phyloP scores from a whole-genome alignment of 1,140 invertebrate species.

The Drosophila saltans region DNA sequence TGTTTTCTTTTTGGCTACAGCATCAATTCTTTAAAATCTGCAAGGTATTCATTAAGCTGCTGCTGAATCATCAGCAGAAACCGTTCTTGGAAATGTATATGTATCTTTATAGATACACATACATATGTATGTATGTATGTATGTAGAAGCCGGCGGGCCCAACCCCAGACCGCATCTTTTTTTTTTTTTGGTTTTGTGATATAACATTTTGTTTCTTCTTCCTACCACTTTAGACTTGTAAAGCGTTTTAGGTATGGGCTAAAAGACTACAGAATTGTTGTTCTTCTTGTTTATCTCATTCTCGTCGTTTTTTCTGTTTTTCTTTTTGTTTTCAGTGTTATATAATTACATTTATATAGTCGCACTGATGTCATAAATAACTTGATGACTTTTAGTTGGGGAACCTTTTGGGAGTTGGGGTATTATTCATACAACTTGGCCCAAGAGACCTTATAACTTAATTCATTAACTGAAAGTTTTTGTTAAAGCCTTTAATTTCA shows the following conservation, averaged over 20 bases:
- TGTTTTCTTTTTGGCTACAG: slow-evolving; percentile 37
- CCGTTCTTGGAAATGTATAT: slow-evolving; percentile 59
- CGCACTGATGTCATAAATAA: slow-evolving; percentile 20
- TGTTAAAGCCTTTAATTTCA: neutral
- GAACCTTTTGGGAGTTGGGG: neutral
- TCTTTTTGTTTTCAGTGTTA: neutral
- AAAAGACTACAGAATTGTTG: slow-evolving; percentile 15
- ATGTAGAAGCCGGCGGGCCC: slow-evolving; percentile 20
- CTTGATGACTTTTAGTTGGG: slow-evolving; percentile 16
- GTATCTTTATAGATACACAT: neutral
- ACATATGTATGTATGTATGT: neutral
- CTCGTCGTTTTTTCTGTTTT: neutral
- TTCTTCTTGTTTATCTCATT: slow-evolving; percentile 10
- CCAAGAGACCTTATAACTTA: slow-evolving; percentile 2
- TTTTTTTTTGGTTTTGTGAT: slow-evolving; percentile 34
- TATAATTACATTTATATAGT: slow-evolving; percentile 23
- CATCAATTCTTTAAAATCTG: slow-evolving; percentile 75
- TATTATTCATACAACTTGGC: slow-evolving; percentile 3
- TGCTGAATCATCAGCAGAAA: slow-evolving; percentile 64
- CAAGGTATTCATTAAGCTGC: slow-evolving; percentile 77
- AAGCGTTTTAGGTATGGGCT: slow-evolving; percentile 16
- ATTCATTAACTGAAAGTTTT: slow-evolving; percentile 1
- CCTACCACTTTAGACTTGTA: slow-evolving; percentile 24
- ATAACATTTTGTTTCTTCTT: slow-evolving; percentile 26
- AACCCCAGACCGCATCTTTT: slow-evolving; percentile 60